Base-by-base conservation (phyloP, 1,140 invertebrate species). In the Tetragonula clypearis region DNA sequence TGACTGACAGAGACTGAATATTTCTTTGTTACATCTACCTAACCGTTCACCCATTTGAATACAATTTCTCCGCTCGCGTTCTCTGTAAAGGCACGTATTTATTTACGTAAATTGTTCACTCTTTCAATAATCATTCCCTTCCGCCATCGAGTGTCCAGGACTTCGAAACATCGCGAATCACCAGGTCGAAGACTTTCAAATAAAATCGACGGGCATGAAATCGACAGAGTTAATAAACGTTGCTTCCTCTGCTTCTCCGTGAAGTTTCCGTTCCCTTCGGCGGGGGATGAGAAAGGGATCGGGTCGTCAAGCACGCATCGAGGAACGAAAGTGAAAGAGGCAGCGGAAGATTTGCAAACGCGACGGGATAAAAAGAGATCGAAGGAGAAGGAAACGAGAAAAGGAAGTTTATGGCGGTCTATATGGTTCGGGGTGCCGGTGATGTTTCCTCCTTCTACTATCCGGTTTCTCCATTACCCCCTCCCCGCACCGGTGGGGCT, bases 391-490 rank as follows among this genome's bases (percentile, higher is more conserved):
- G 41, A 21, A 75, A 71, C 23, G 49, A 69, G 21, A 19, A 73
- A 62, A 21, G 49, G 53, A 23, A 72, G 60, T 79, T 85, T 82
- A 82, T 62, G 76, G 49, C 74, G 41, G 30, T 56, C 56, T 69
- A 60, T 68, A 65, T 76, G 41, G 23, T 65, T 68, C 30, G n/a
- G 0, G 23, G 17, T 35, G 30, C 62, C 12, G 17, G 49, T 19
- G 41, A 35, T 53, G 21, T 1, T 30, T 26, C 53, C 78, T 86
- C 53, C 30, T 58, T 19, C 17, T 11, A n/a, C 58, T 65, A 56
- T 65, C 80, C 56, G 68, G n/a, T 71, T 83, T 77, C 73, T 84
- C 69, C 82, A 84, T 87, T 89, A 87, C 58, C 73, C 30, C 30
- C 72, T 4, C 35, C 35, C 35, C 35, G 2, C 35, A 0, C 35